These are phyloP conservation scores for Diprion similis DNA, from an alignment of 1,140 invertebrate genomes.

Conservation along the genomic window DNA sequence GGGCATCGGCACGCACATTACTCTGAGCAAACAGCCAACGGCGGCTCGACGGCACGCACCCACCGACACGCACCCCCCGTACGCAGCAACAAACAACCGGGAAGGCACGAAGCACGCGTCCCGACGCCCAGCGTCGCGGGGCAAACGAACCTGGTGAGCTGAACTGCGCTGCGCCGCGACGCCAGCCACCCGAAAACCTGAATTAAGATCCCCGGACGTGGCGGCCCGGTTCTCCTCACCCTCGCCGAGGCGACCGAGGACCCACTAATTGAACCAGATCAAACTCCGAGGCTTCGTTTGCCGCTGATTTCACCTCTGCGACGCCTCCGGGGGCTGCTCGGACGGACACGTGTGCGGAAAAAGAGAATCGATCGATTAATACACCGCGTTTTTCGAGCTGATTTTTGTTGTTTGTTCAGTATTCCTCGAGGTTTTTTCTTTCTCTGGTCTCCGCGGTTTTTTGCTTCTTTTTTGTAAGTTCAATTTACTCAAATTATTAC, in stretches of 20 bases:
- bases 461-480: too few species aligned
- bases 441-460: too few species aligned
- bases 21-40: conserved; percentile 19
- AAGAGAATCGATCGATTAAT: too few species aligned
- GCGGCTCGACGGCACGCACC: conserved; percentile 4
- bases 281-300: neutral
- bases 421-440: too few species aligned
- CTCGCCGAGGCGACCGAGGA: neutral
- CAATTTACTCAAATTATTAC: too few species aligned
- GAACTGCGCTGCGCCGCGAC: neutral
- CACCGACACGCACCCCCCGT: conserved; percentile 40
- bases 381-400: too few species aligned
- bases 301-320: too few species aligned
- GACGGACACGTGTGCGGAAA: too few species aligned
- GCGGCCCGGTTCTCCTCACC: neutral
- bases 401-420: too few species aligned
- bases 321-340: too few species aligned
- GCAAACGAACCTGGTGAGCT: too few species aligned
- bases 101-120: conserved; percentile 34
- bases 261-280: conserved; percentile 3
- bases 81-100: conserved; percentile 46
- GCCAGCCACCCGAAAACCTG: neutral
- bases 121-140: neutral
- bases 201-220: neutral
- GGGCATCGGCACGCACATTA: conserved; percentile 27